Evolutionary conservation across 2,888 invertebrate species (phyloP), one percentile per base, ranked within the genome.

Genomic region (Lamproptera curius): DNA sequence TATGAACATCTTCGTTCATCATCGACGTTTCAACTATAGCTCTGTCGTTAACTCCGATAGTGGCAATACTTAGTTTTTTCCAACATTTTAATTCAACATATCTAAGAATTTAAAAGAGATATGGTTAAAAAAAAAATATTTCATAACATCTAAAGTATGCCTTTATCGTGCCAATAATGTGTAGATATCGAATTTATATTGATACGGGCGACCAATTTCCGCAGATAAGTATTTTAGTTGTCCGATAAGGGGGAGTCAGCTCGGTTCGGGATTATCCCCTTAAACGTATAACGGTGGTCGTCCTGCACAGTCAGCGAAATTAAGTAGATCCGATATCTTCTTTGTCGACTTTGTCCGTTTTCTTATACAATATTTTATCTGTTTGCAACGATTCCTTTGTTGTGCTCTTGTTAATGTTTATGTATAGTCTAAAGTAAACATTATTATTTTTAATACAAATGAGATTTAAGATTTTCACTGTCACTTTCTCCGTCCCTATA

Each of bases 201-300:
- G 11, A 36, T 36, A 37, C 16, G 11, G 20, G 31, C 31, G 31
- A 43, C 14, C 16, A 10, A 35, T 36, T 26, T 26, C 35, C 35
- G 3, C 9, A 31, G 11, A 37, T n/a, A 26, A 39, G 46, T 39
- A 34, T 46, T 40, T 40, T 40, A 28, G 16, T 40, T 46, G 50
- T 45, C 40, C 48, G 39, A 53, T 17, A 16, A 40, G 40, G 35
- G 42, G 51, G 55, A 60, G 54, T 63, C 60, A 59, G 65, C 56
- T 53, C 52, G 45, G 46, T 42, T 41, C 42, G 37, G 57, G 65
- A 64, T 64, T 60, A 65, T 64, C 63, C 58, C 50, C 48, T 42
- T 41, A 53, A 54, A 59, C 63, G 63, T 62, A 62, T 64, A 64
- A 64, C 57, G 57, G 57, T 61, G 55, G 62, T 53, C 57, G 56